Evolutionary conservation across 2,888 invertebrate genomes (phyloP).

Genomic region (Alcis repandata): DNA sequence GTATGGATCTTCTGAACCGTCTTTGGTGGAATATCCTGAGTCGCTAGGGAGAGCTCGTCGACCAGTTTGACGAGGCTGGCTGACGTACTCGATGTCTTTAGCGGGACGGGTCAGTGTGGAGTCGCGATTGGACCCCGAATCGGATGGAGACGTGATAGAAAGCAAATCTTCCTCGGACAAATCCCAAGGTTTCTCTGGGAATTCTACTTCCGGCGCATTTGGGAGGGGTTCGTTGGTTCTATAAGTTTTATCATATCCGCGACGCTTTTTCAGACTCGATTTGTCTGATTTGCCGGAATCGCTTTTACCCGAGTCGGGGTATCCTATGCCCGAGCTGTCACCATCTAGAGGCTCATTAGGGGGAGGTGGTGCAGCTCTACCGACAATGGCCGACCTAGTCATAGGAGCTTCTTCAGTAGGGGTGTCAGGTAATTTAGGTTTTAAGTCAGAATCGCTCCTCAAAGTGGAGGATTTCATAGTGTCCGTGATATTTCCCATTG

Average conservation of each 20-base stretch:
- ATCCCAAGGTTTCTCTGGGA: constrained; percentile 94
- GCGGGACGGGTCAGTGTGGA: constrained; percentile 86
- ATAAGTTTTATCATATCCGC: constrained; percentile 93
- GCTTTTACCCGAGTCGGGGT: constrained; percentile 82
- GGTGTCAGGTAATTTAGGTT: constrained; percentile 70
- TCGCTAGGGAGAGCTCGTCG: constrained; percentile 85
- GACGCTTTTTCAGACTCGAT: constrained; percentile 87
- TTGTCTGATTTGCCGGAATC: constrained; percentile 84
- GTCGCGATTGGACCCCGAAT: constrained; percentile 87
- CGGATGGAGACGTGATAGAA: constrained; percentile 84
- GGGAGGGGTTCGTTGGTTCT: constrained; percentile 94
- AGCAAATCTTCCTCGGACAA: constrained; percentile 89
- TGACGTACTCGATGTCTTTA: constrained; percentile 88
- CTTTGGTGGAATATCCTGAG: constrained; percentile 80
- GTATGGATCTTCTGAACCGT: constrained; percentile 79
- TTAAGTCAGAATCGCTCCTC: constrained; percentile 72
- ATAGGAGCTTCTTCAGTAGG: constrained; percentile 75
- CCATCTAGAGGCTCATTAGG: constrained; percentile 72
- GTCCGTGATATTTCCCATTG: constrained; percentile 85
- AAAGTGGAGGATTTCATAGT: constrained; percentile 79
- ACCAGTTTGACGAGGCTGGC: constrained; percentile 86
- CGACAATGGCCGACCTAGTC: constrained; percentile 52
- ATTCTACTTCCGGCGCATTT: constrained; percentile 91
- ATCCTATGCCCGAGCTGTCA: constrained; percentile 84
- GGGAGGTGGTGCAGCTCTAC: constrained; percentile 70